phyloP scores from a whole-genome alignment of 2,797 vertebrate species.

The Cottoperca gobio region DNA sequence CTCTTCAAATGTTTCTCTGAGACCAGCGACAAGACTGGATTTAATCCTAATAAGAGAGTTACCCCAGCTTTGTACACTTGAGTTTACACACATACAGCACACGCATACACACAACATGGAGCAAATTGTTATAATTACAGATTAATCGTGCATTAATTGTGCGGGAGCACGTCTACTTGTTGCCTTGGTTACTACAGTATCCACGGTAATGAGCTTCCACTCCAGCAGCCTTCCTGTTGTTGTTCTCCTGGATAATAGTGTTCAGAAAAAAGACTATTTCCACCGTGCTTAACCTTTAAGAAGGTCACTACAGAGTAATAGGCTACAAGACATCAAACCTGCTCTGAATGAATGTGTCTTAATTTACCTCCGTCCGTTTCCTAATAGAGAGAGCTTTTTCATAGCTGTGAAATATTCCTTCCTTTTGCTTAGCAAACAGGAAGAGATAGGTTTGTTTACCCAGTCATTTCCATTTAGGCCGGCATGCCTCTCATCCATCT shows the following conservation, averaged over 20 bases:
- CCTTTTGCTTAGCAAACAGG: neutral
- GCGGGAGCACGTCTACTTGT: slow-evolving; percentile 20
- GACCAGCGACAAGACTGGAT: neutral
- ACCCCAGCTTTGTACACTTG: neutral
- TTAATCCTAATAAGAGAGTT: neutral
- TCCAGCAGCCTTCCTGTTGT: slow-evolving; percentile 1
- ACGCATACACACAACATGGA: neutral
- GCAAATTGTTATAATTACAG: neutral
- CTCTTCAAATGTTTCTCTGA: neutral
- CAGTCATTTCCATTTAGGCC: slow-evolving; percentile 50
- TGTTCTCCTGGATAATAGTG: neutral
- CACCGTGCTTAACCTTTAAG: slow-evolving; percentile 30
- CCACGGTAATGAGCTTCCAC: slow-evolving; percentile 33
- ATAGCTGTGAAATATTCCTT: slow-evolving; percentile 8
- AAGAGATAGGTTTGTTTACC: slow-evolving; percentile 59
- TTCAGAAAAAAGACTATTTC: slow-evolving; percentile 3
- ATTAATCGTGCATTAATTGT: slow-evolving; percentile 37
- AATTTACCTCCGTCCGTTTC: slow-evolving; percentile 44
- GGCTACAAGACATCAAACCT: slow-evolving; percentile 27
- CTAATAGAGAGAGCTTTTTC: slow-evolving; percentile 37
- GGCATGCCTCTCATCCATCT: slow-evolving; percentile 45
- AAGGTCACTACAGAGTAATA: slow-evolving; percentile 22
- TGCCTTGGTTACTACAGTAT: slow-evolving; percentile 42
- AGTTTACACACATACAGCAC: neutral
- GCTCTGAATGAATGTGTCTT: slow-evolving; percentile 28